A percentile compares a stretch with the other conserved stretches of the same genome.
Conservation (phyloP, 2,113 vertebrate species). For the Microcebus lehilahytsara region DNA sequence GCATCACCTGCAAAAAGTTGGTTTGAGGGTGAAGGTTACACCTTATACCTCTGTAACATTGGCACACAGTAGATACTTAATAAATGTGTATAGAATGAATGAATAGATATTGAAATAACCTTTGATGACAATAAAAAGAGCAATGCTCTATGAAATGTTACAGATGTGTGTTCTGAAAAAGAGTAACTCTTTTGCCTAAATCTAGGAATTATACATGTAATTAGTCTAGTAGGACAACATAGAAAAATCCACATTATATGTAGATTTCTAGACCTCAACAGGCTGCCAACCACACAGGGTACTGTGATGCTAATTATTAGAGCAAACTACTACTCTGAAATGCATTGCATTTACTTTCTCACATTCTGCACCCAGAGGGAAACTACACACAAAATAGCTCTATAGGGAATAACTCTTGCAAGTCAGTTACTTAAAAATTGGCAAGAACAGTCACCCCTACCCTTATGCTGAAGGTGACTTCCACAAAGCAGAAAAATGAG, state of each 20-base stretch:
- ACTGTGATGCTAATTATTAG: conserved; percentile 48
- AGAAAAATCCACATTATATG: background rate
- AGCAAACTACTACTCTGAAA: conserved; percentile 52
- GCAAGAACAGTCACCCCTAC: background rate
- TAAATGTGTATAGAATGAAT: background rate
- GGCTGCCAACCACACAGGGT: background rate
- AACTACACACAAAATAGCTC: conserved; percentile 47
- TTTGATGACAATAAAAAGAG: background rate
- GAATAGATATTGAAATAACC: background rate
- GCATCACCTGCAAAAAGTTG: background rate
- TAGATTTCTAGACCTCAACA: background rate
- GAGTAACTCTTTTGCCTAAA: background rate
- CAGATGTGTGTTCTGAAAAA: background rate
- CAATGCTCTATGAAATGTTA: background rate
- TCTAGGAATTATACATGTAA: background rate
- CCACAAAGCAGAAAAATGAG: conserved; percentile 24
- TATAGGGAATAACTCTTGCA: conserved; percentile 34
- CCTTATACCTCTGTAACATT: background rate
- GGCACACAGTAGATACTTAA: background rate
- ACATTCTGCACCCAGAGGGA: background rate
- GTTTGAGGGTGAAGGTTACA: background rate
- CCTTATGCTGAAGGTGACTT: conserved; percentile 49
- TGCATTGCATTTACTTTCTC: background rate
- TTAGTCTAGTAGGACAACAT: background rate
- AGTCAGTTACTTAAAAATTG: conserved; percentile 49